Base-by-base conservation (phyloP, 1,140 invertebrate genomes). In the Thaumatotibia leucotreta region DNA sequence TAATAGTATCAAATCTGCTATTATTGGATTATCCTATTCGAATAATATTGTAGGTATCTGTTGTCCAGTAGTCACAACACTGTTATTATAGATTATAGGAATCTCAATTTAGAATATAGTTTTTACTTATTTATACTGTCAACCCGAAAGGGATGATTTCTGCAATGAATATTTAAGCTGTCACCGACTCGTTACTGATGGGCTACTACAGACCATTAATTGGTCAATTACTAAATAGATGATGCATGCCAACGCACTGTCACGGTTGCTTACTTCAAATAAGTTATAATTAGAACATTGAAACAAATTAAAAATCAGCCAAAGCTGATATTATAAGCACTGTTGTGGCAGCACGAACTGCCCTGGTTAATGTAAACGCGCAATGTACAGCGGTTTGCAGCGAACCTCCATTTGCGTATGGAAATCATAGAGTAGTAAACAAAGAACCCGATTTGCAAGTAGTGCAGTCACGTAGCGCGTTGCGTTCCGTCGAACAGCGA, bases 401-500 rank as follows among this genome's bases (percentile, higher is more conserved):
- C 29, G 27, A 8, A 62, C 20, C 31, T 33, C n/a, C 17, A 62
- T 62, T 31, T 29, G 29, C 27, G 29, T 35, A 35, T 61, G 27
- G 27, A 61, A 29, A 31, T 22, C 14, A 22, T 31, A 35, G 8
- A 20, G 14, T 22, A 50, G 29, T 22, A 50, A 61, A 61, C 65
- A 74, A 68, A 75, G 72, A 71, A 74, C 66, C 66, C 75, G 69
- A 71, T 72, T 74, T 68, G 69, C 67, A 63, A 64, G 61, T 65
- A 64, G 66, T 29, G 61, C 33, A 52, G 66, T 70, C 70, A 69
- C 67, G 67, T 71, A 74, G 69, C 58, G 63, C 71, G 67, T 71
- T 69, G 67, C 70, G 67, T 66, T 52, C 62, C 63, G 62, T 73
- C 50, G 65, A 72, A 66, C 72, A 67, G 75, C 75, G 75, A 87